Evolutionary conservation across 2,113 vertebrate genomes (phyloP), one percentile per base, ranked within the genome.

Genomic region (Sula dactylatra): DNA sequence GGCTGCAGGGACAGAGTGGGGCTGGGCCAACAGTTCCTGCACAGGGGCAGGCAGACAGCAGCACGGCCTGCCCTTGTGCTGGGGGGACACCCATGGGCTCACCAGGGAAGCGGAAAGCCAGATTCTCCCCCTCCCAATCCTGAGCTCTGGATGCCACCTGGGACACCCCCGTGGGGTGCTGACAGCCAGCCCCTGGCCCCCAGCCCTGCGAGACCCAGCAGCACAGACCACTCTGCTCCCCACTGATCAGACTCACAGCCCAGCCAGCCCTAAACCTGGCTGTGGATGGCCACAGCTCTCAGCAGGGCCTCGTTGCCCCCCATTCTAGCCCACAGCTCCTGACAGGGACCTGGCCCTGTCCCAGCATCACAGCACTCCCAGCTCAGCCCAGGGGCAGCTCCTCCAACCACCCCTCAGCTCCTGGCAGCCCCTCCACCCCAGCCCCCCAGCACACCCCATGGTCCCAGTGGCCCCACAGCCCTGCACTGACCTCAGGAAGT

Each of bases 401-500:
- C 49, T 42, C 26, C 19, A 14, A 5, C 17, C 49, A 24, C 54
- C 20, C 25, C n/a, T 12, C 42, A 45, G 17, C 65, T 77, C 64
- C 47, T 10, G 19, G 13, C 49, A 90, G 71, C 7, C 17, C 27
- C 59, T 29, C 34, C 5, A 8, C 38, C 44, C 26, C 10, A 9
- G 40, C 8, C 15, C 21, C 44, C 55, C 40, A 15, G 10, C 9
- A 19, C 27, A 5, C 25, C 70, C 59, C 13, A 0, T 0, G 6
- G 65, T 49, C 38, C 31, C 49, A 38, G 49, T 4, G 9, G 31
- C 31, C 24, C 78, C 44, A 5, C 19, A 38, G 36, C n/a, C 59
- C 56, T 4, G 13, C 40, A 7, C 74, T 42, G 97, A 99, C 99
- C 99, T 99, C 98, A 99, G 98, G 83, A 99, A 99, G 98, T 99